phyloP scores from a whole-genome alignment of 2,888 invertebrate genomes.

The Pollenia labialis region DNA sequence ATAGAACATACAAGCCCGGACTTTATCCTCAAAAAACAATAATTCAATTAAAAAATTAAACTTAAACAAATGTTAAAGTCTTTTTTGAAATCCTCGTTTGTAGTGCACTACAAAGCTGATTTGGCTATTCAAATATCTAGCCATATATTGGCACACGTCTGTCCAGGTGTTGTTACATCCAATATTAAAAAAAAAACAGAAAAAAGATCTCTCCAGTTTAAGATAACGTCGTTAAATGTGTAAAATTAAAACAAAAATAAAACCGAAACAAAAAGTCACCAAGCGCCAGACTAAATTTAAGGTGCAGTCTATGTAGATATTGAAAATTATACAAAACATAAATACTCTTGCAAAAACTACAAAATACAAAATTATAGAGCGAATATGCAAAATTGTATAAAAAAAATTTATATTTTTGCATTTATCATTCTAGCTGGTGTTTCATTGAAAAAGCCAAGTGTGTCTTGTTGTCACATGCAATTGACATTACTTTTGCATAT shows the following conservation, averaged over 20 bases:
- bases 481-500: constrained; percentile 60
- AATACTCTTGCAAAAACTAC: background rate
- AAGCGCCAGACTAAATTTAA: constrained; percentile 74
- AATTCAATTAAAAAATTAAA: no score
- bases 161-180: constrained; percentile 64
- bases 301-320: constrained; percentile 73
- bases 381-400: constrained; percentile 49
- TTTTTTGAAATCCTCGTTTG: background rate
- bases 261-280: constrained; percentile 56
- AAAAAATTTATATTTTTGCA: background rate
- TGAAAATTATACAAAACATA: constrained; percentile 49
- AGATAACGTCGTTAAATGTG: constrained; percentile 70
- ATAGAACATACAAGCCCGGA: no score
- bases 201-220: constrained; percentile 54
- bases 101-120: constrained; percentile 33
- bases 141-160: constrained; percentile 69
- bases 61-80: no score
- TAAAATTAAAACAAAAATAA: constrained; percentile 64
- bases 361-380: constrained; percentile 45
- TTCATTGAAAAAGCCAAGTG: constrained; percentile 61
- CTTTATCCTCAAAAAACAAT: no score
- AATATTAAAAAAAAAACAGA: constrained; percentile 31
- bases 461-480: constrained; percentile 70
- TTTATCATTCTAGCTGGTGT: constrained; percentile 53
- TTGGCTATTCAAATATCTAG: constrained; percentile 14